A percentile compares a stretch with the other conserved stretches of the same genome.
These are phyloP conservation scores for Microcebus jonahi DNA, from an alignment of 2,113 vertebrate species.

Conservation along the genomic window DNA sequence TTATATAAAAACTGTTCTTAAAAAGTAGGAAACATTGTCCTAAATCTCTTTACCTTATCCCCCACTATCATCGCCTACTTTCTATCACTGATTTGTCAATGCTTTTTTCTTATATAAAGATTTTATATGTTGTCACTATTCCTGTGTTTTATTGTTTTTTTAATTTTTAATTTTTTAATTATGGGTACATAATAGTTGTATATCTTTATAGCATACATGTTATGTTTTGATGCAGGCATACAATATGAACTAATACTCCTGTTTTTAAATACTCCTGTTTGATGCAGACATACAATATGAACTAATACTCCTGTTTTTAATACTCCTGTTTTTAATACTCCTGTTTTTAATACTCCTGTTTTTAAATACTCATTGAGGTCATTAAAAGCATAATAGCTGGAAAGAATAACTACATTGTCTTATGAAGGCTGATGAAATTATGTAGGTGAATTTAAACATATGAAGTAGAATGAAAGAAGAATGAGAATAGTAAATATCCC, in stretches of 20 bases:
- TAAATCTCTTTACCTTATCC: not conserved
- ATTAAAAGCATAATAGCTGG: not conserved
- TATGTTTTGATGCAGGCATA: too few relatives aligned
- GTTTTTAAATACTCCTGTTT: not conserved
- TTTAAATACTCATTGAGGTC: not conserved
- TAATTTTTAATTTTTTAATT: too few relatives aligned
- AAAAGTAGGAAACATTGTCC: slow-evolving; percentile 1
- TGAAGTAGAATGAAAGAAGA: not conserved
- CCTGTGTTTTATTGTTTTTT: not conserved
- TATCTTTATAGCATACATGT: too few relatives aligned
- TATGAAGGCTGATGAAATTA: not conserved
- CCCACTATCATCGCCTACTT: not conserved
- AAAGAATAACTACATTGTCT: not conserved
- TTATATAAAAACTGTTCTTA: slow-evolving; percentile 8
- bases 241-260: not conserved
- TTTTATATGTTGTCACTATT: not conserved
- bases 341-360: not conserved
- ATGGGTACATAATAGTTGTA: too few relatives aligned
- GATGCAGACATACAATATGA: too few relatives aligned
- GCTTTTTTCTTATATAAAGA: not conserved
- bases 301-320: too few relatives aligned
- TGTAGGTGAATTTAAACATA: not conserved
- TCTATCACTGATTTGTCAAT: not conserved
- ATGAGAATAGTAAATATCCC: not conserved
- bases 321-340: not conserved